Base-by-base conservation (phyloP, 2,888 invertebrate species). In the Limnephilus marmoratus region DNA sequence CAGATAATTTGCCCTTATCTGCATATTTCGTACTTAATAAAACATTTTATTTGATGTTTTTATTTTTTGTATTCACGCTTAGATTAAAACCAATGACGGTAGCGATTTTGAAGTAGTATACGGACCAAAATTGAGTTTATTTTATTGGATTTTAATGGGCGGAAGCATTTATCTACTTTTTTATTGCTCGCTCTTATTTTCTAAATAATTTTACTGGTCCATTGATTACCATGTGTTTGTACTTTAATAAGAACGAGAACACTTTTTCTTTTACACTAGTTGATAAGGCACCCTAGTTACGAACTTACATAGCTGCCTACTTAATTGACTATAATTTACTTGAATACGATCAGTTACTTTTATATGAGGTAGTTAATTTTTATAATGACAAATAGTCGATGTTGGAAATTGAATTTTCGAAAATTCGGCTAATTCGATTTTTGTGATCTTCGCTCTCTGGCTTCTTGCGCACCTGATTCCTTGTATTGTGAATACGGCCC, bases 171-270 rank as follows among this genome's bases (percentile, higher is more conserved):
- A 68, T 24, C 24, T 24, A 68, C 53, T 24, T 24, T 53, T 68
- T 85, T 85, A 85, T 85, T 85, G 34, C 85, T n/a, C n/a, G 85
- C 41, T 85, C 45, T 85, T 45, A 85, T 85, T 85, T 85, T 37
- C 12, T 24, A 41, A 45, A 24, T n/a, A 24, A 85, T 34, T 41
- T 45, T 18, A 41, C n/a, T 85, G 45, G 37, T 41, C 37, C 4
- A 41, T 85, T 85, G 85, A 85, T 85, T 24, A 24, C 45, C 41
- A 41, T 85, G 85, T 41, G 41, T 85, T 85, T 85, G 53, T 7
- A 41, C 85, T 85, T 11, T 15, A 37, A 11, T 85, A 24, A 45
- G 85, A 85, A 18, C 41, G 18, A 41, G 53, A 68, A 68, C 18
- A 68, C 53, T 37, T 45, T 85, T 41, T 41, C n/a, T n/a, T 85